Evolutionary conservation across 2,113 vertebrate genomes (phyloP), one percentile per base, ranked within the genome.

Genomic region (Macroglossus sobrinus): DNA sequence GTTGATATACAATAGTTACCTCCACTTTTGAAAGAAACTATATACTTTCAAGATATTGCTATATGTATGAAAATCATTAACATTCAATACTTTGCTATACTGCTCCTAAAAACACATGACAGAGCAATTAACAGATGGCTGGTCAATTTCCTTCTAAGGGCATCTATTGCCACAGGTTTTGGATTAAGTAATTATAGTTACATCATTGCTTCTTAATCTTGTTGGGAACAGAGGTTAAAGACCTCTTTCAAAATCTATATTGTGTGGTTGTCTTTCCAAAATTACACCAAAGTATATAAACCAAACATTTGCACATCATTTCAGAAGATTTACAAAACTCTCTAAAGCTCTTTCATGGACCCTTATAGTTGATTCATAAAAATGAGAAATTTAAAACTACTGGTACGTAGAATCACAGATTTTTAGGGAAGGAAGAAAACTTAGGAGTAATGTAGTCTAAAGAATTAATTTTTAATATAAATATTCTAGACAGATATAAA

Each of bases 91-190:
- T 88, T 78, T 79, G 53, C 80, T 84, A 92, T 93, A 96, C 21
- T 88, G 63, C 12, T 93, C 12, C 96, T 94, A 89, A 95, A 96
- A 97, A 84, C 38, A 64, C n/a, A 35, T 22, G 40, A 92, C 33
- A 81, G n/a, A 93, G 15, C n/a, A 81, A 78, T 89, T 97, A 80
- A 80, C 18, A 94, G 63, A 92, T 68, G 47, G 38, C 10, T 89
- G 33, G 26, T 35, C 63, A 85, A 94, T 88, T 94, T 93, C 55
- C 43, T 85, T 89, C 40, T 33, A 96, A 96, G 22, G n/a, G 43
- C 12, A 94, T 64, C 63, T 93, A 64, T 0, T 91, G 47, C 15
- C 26, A 81, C 26, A 75, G 50, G 30, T 75, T 84, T 93, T 93
- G 24, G 43, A 80, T 93, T 93, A 94, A 91, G 33, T 96, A 79